A percentile compares a stretch with the other conserved stretches of the same genome.
These are phyloP conservation scores for Frankliniella fusca DNA, from an alignment of 2,888 invertebrate species.

Conservation along the genomic window DNA sequence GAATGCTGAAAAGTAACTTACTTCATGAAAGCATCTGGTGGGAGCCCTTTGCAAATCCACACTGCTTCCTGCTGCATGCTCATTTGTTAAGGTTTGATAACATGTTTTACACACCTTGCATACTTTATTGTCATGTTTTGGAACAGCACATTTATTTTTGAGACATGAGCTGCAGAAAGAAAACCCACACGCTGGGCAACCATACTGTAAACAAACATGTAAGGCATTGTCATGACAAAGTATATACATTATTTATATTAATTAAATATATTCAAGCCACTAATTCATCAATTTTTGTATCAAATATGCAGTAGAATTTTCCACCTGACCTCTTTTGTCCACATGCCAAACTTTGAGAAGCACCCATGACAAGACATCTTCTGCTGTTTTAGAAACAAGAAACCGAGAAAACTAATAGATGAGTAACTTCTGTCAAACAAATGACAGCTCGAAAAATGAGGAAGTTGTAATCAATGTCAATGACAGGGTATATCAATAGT, in stretches of 20 bases:
- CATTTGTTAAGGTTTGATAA: neutral
- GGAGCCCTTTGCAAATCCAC: neutral
- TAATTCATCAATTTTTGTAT: neutral
- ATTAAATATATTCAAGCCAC: neutral
- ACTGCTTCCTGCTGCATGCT: too few species aligned
- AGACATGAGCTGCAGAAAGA: constrained; percentile 8
- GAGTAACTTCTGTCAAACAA: neutral
- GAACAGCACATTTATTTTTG: neutral
- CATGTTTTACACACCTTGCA: neutral
- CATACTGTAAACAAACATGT: neutral
- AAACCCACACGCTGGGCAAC: neutral
- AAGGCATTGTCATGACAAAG: neutral
- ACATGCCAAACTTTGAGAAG: neutral
- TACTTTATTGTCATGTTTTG: neutral
- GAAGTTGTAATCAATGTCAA: neutral
- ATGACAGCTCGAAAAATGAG: neutral
- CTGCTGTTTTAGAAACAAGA: neutral
- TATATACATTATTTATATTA: neutral
- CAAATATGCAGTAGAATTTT: neutral
- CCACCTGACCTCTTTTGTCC: neutral
- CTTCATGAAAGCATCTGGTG: neutral
- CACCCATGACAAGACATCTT: constrained; percentile 4
- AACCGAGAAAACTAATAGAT: neutral
- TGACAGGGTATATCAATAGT: neutral
- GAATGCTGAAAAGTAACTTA: neutral